Conservation (phyloP, 2,888 invertebrate genomes). For the Zaprionus lineosus region DNA sequence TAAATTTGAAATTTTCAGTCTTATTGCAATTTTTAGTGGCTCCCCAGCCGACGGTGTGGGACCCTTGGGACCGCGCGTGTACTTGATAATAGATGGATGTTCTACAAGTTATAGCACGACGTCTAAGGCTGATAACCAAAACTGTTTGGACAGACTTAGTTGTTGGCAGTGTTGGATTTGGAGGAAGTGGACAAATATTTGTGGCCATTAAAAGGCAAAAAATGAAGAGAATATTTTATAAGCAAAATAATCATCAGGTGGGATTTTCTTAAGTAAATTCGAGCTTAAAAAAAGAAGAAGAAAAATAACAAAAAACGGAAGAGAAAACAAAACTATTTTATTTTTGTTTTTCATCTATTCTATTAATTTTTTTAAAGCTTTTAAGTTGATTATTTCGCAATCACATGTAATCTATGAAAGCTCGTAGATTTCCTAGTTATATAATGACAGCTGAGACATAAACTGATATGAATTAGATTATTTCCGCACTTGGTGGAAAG, state of each 20-base stretch:
- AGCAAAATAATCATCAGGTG: slow-evolving; percentile 27
- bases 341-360: neutral
- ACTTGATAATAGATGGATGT: slow-evolving; percentile 38
- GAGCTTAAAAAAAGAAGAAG: too few species aligned
- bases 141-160: slow-evolving; percentile 50
- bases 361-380: slow-evolving; percentile 1
- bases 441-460: neutral
- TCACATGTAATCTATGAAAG: slow-evolving; percentile 22
- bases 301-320: slow-evolving; percentile 12
- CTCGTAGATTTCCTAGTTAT: neutral
- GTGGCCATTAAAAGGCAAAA: slow-evolving; percentile 34
- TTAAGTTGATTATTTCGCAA: slow-evolving; percentile 38
- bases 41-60: too few species aligned
- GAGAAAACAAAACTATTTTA: too few species aligned
- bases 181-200: slow-evolving; percentile 65
- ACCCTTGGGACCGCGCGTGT: slow-evolving; percentile 48
- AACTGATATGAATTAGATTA: too few species aligned
- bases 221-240: neutral
- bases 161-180: slow-evolving; percentile 33
- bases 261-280: slow-evolving; percentile 54
- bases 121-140: slow-evolving; percentile 44
- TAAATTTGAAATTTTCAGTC: slow-evolving; percentile 51
- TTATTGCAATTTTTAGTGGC: slow-evolving; percentile 45
- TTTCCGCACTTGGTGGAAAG: too few species aligned
- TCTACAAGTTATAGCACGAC: slow-evolving; percentile 34